Evolutionary conservation across 2,113 vertebrate species (phyloP), one percentile per base, ranked within the genome.

Genomic region (Phylloscopus trochiloides): DNA sequence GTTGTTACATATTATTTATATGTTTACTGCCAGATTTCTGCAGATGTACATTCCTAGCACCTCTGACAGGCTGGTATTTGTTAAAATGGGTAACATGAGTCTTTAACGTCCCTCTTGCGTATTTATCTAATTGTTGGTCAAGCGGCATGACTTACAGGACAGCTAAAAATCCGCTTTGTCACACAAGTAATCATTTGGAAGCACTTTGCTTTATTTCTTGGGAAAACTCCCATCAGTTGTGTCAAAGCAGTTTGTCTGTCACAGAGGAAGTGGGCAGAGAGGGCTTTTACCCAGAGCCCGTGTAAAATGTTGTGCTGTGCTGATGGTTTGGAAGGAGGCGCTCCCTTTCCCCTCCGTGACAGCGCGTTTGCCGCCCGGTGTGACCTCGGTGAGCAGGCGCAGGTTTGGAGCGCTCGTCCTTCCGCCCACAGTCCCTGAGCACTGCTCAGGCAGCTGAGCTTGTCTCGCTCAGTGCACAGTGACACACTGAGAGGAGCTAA

Each of bases 71-170:
- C 50, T 80, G 83, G 19, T n/a, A 14, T 92, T 96, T 93, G 54
- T 88, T 73, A 80, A 72, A 88, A 51, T 47, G 45, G 43, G 18
- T 65, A 88, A 68, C 36, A 1, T 38, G 55, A 43, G 29, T 94
- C 80, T 86, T 84, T 83, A 43, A 24, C 67, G 58, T 54, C 31
- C 58, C 9, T 81, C 12, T 88, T 92, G 34, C 0, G 0, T 92
- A 47, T 86, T 95, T 95, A 68, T 65, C 11, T 90, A 86, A 95
- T 90, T 72, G 88, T 84, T 90, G 87, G 75, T 93, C 86, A 86
- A 81, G 62, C 26, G n/a, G 36, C 17, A 67, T n/a, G 70, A 82
- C 31, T 87, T 81, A 42, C 4, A 85, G 54, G 65, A 78, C 86
- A 83, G 66, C 65, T 94, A 65, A 90, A 89, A 96, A 43, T 95